Conservation (phyloP, 2,888 invertebrate genomes). For the Thera obeliscata region DNA sequence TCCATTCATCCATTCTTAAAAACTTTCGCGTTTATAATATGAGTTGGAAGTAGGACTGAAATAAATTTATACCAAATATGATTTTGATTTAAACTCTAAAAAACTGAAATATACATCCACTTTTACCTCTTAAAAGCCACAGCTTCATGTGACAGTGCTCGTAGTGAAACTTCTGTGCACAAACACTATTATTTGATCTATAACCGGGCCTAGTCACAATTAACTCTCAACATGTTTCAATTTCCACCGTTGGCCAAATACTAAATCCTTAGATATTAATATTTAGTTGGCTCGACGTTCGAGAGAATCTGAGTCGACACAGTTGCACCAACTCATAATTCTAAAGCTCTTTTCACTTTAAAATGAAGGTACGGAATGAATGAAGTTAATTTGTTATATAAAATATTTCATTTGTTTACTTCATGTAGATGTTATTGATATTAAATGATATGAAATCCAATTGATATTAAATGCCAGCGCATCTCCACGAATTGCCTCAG, state of each 20-base stretch:
- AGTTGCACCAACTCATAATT: constrained; percentile 47
- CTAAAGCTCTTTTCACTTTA: constrained; percentile 21
- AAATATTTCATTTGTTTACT: too few relatives aligned
- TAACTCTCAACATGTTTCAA: constrained; percentile 78
- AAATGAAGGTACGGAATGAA: constrained; percentile 10
- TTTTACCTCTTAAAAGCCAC: neutral
- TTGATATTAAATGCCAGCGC: too few relatives aligned
- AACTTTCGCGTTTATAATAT: too few relatives aligned
- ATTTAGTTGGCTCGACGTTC: constrained; percentile 55
- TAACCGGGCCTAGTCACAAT: constrained; percentile 64
- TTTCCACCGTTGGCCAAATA: constrained; percentile 68
- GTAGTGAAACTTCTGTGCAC: constrained; percentile 9
- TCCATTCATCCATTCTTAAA: too few relatives aligned
- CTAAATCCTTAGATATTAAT: constrained; percentile 64
- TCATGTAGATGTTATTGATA: too few relatives aligned
- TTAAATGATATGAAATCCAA: too few relatives aligned
- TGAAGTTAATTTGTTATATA: neutral
- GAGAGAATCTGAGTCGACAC: constrained; percentile 49
- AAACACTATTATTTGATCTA: constrained; percentile 11
- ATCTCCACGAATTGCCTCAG: too few relatives aligned
- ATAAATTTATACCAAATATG: too few relatives aligned
- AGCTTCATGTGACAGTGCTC: neutral
- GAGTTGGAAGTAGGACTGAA: too few relatives aligned
- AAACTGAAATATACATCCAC: too few relatives aligned
- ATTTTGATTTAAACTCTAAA: too few relatives aligned